Evolutionary conservation across 2,888 invertebrate species (phyloP).

Genomic region (Rhagium mordax): DNA sequence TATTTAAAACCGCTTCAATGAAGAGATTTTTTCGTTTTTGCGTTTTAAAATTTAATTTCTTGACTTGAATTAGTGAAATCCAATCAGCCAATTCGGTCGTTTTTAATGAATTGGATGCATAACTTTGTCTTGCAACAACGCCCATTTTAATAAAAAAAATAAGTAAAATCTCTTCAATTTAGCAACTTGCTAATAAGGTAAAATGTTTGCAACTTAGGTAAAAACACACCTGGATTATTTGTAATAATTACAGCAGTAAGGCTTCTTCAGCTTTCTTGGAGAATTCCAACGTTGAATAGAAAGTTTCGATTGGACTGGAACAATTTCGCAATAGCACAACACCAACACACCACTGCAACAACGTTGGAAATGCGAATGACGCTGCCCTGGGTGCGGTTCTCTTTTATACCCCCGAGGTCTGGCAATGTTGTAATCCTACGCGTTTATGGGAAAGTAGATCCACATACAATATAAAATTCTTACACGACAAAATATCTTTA

Average conservation of each 20-base stretch:
- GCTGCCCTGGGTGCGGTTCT: slow-evolving; percentile 38
- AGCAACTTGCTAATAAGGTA: slow-evolving; percentile 42
- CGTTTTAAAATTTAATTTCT: slow-evolving; percentile 74
- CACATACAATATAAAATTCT: slow-evolving; percentile 6
- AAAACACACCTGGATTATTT: slow-evolving; percentile 59
- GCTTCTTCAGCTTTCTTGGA: slow-evolving; percentile 24
- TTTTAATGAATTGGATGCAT: slow-evolving; percentile 62
- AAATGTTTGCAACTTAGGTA: slow-evolving; percentile 40
- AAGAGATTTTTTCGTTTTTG: slow-evolving; percentile 76
- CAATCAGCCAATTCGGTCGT: slow-evolving; percentile 75
- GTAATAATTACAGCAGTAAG: slow-evolving; percentile 21
- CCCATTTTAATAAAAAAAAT: slow-evolving; percentile 54
- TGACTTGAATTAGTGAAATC: slow-evolving; percentile 77
- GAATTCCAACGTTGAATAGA: background rate
- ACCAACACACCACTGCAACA: slow-evolving; percentile 39
- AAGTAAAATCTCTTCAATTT: slow-evolving; percentile 56
- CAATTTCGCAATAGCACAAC: slow-evolving; percentile 5
- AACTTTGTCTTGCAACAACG: slow-evolving; percentile 44
- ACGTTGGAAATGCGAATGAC: slow-evolving; percentile 46
- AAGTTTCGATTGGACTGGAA: background rate
- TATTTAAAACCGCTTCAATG: slow-evolving; percentile 77
- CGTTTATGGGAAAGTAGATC: slow-evolving; percentile 58
- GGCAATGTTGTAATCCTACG: slow-evolving; percentile 57
- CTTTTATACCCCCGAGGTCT: slow-evolving; percentile 57
- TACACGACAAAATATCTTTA: background rate